phyloP scores from a whole-genome alignment of 1,140 invertebrate genomes.

The Penaeus vannamei region DNA sequence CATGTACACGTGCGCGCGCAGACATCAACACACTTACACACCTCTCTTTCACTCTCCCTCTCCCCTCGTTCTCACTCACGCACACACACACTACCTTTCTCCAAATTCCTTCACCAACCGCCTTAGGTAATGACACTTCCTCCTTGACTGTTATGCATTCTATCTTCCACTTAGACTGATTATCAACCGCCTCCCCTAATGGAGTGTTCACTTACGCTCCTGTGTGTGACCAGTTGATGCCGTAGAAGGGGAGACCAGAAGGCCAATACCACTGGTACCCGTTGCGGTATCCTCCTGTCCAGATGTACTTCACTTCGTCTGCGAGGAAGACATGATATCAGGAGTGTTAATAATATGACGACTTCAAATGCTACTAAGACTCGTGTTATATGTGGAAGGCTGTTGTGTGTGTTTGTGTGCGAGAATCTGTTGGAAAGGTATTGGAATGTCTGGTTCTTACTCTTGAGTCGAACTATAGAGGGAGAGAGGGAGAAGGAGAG shows the following conservation, averaged over 20 bases:
- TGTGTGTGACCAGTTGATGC: conserved; percentile 35
- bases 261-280: conserved; percentile 12
- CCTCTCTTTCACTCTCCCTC: not conserved
- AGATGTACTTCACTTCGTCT: conserved; percentile 44
- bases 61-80: not conserved
- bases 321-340: not conserved
- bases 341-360: too few relatives aligned
- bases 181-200: not conserved
- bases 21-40: too few relatives aligned
- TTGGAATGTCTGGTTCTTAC: too few relatives aligned
- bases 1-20: too few relatives aligned
- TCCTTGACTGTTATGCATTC: not conserved
- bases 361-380: too few relatives aligned
- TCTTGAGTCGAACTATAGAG: too few relatives aligned
- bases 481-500: too few relatives aligned
- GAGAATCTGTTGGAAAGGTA: too few relatives aligned
- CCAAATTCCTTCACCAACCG: not conserved
- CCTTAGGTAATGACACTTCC: not conserved
- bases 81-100: not conserved
- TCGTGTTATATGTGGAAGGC: too few relatives aligned
- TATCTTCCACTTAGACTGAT: not conserved
- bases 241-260: conserved; percentile 12
- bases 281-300: conserved; percentile 23
- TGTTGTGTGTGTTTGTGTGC: too few relatives aligned
- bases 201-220: not conserved